Conservation (phyloP, 2,113 vertebrate species). For the Dolichotis patagonum region DNA sequence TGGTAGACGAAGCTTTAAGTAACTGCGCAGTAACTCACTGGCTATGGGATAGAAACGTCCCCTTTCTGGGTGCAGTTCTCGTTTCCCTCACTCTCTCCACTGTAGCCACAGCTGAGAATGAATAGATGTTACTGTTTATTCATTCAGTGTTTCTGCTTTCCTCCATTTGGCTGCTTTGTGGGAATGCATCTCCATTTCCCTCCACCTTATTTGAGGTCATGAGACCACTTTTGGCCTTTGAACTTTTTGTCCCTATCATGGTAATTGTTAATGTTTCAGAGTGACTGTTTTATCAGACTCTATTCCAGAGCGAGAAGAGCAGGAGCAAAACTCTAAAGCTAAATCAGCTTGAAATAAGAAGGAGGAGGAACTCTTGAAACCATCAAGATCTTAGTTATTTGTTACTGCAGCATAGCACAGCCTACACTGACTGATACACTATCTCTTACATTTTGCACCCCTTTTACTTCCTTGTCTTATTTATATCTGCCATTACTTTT, state of each 20-base stretch:
- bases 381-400: not conserved
- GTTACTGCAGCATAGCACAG: not conserved
- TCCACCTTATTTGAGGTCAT: not conserved
- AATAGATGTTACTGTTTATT: no score
- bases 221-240: not conserved
- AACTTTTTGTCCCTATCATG: not conserved
- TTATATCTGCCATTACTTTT: not conserved
- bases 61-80: not conserved
- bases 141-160: not conserved
- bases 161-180: not conserved
- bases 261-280: not conserved
- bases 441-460: not conserved
- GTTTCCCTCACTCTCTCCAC: not conserved
- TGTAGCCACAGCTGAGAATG: no score
- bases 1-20: not conserved
- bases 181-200: not conserved
- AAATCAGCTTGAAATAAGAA: not conserved
- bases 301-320: not conserved
- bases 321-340: not conserved
- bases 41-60: not conserved
- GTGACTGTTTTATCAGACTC: not conserved
- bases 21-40: not conserved
- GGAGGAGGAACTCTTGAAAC: constrained; percentile 3
- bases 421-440: not conserved
- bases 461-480: not conserved